These are phyloP conservation scores for Venusia cambrica DNA, from an alignment of 2,888 invertebrate genomes.

Conservation along the genomic window DNA sequence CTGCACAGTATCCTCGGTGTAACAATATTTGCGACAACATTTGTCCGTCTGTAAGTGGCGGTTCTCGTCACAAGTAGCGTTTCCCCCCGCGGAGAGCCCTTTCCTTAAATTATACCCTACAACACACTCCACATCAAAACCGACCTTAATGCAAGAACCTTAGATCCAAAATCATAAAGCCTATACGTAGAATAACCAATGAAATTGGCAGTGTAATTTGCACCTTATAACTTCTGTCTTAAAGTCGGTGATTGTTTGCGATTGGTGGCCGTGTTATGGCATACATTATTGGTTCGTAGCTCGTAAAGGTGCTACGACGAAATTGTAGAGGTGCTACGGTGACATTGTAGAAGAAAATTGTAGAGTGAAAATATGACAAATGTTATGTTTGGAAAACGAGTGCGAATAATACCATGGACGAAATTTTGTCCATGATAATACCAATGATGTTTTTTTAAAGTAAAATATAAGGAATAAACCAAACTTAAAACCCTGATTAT, in stretches of 20 bases:
- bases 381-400: too few relatives aligned
- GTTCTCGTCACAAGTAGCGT: slow-evolving; percentile 52
- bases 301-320: slow-evolving; percentile 24
- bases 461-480: too few relatives aligned
- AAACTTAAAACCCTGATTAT: too few relatives aligned
- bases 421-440: too few relatives aligned
- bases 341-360: slow-evolving; percentile 24
- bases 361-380: slow-evolving; percentile 19
- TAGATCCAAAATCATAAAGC: too few relatives aligned
- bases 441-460: too few relatives aligned
- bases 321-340: slow-evolving; percentile 20
- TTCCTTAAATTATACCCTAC: slow-evolving; percentile 38
- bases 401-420: too few relatives aligned
- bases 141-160: slow-evolving; percentile 16
- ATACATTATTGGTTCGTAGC: slow-evolving; percentile 28
- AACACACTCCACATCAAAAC: slow-evolving; percentile 8
- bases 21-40: slow-evolving; percentile 26
- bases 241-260: slow-evolving; percentile 2
- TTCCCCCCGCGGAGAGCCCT: slow-evolving; percentile 32
- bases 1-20: slow-evolving; percentile 10
- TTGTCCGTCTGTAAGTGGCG: slow-evolving; percentile 53
- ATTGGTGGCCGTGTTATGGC: slow-evolving; percentile 8
- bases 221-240: slow-evolving; percentile 15
- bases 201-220: slow-evolving; percentile 17
- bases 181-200: slow-evolving; percentile 9